Percentiles rank a stretch among this genome's conserved stretches.
These are phyloP conservation scores for Lacerta agilis DNA, from an alignment of 2,797 vertebrate genomes.

Conservation along the genomic window DNA sequence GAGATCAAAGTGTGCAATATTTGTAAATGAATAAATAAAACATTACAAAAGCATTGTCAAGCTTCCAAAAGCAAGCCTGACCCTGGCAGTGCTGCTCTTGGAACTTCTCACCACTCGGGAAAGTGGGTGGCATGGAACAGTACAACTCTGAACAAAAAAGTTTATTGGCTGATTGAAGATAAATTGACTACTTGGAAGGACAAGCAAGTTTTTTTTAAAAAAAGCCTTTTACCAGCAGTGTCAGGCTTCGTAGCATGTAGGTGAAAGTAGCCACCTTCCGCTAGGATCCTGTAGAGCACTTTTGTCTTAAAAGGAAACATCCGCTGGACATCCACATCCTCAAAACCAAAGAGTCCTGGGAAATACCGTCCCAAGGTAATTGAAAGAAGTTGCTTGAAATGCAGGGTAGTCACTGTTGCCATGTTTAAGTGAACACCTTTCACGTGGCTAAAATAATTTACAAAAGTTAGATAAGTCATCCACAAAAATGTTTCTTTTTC, in stretches of 20 bases:
- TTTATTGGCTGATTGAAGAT: neutral
- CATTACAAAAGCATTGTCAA: neutral
- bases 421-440: constrained; percentile 82
- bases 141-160: neutral
- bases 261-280: constrained; percentile 78
- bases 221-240: constrained; percentile 73
- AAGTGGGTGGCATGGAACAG: neutral
- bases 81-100: neutral
- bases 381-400: constrained; percentile 52
- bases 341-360: constrained; percentile 71
- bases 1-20: neutral
- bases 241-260: constrained; percentile 81
- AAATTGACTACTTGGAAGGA: neutral
- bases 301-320: constrained; percentile 74
- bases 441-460: constrained; percentile 66
- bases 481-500: neutral
- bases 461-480: neutral
- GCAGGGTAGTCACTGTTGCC: neutral
- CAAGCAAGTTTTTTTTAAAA: neutral
- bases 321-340: constrained; percentile 69
- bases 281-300: constrained; percentile 52
- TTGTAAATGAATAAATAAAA: neutral
- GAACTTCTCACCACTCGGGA: neutral
- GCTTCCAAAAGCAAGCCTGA: neutral
- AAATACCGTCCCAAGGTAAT: constrained; percentile 69